Base-by-base conservation (phyloP, 2,888 invertebrate species). In the Selenia dentaria region DNA sequence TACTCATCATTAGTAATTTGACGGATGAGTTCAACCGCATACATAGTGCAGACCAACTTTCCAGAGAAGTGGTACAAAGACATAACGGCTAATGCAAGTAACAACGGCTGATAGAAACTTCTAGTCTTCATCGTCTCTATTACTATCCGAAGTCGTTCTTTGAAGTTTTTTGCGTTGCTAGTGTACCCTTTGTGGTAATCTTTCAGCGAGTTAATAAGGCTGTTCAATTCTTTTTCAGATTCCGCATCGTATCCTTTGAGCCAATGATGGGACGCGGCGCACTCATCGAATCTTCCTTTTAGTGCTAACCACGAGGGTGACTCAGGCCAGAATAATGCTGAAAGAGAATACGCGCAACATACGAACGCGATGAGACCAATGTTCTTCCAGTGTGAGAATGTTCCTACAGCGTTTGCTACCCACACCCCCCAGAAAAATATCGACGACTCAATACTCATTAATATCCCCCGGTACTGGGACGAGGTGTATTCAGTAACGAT, bases 401-500 rank as follows among this genome's bases (percentile, higher is more conserved):
- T 67, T 9, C 65, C 65, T 16, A 59, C 63, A 9, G 62, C 51
- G 40, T 71, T 72, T 16, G 71, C 59, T 16, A 65, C 51, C 65
- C 59, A 70, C 8, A 67, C 45, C n/a, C 64, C 54, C 51, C 51
- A 62, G 38, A 59, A 67, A 16, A 60, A 62, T 31, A 63, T 58
- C 1, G 66, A 57, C 6, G 60, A 59, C 26, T 67, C 52, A 4
- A 73, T 50, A 9, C 64, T 52, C 32, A 64, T 45, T 32, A 64
- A 64, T 45, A 67, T 48, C 8, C 62, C 64, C 40, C 64, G 58
- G 45, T 66, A 67, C 38, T 50, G 51, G 2, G 62, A 59, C 4
- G 69, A 61, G n/a, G 61, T 59, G 33, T 66, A 68, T 45, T 68
- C 66, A 0, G 62, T 62, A 32, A 71, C 39, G 13, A 71, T 59